Base-by-base conservation (phyloP, 2,113 vertebrate genomes). In the Phoenicopterus ruber region DNA sequence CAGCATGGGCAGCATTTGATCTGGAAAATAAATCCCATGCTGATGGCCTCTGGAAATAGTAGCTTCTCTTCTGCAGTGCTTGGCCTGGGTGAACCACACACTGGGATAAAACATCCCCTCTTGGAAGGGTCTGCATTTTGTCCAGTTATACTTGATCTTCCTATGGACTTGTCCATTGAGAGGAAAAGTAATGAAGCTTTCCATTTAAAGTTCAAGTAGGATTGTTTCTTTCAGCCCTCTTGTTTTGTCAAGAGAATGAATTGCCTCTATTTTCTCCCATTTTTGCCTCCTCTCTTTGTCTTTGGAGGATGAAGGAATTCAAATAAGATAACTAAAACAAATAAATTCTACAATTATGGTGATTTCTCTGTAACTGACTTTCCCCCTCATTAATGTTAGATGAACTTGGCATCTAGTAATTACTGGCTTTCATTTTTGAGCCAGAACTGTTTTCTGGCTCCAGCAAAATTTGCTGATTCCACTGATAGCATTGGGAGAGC, bases 371-470 rank as follows among this genome's bases (percentile, higher is more conserved):
- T 80, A 94, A 29, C 62, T 83, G 55, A 65, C 54, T 93, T 63
- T 16, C n/a, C 40, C 22, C 24, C 40, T 96, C 70, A 55, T 95
- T 96, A 89, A 92, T 55, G 47, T 95, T 93, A 77, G 57, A 89
- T 92, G 77, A 90, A 94, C 82, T 96, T 96, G 87, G 80, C 87
- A 95, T 93, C 52, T 82, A 31, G 44, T 92, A 94, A 96, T 95
- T 96, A 90, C 72, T 86, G 59, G n/a, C 42, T 87, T 86, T 90
- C 1, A 5, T 32, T 97, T 96, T 93, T 63, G 72, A 96, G 74
- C 90, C 92, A 91, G 54, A 88, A 52, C 52, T 85, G 40, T 58
- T 73, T 86, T 79, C 61, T 92, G 62, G 74, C 84, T 94, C 29
- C 46, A 76, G 88, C 32, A 62, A 72, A 96, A 96, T 22, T 80